Percentiles rank a stretch among this genome's conserved stretches.
Evolutionary conservation across 2,113 vertebrate genomes (phyloP).

Genomic region (Pygoscelis antarcticus): DNA sequence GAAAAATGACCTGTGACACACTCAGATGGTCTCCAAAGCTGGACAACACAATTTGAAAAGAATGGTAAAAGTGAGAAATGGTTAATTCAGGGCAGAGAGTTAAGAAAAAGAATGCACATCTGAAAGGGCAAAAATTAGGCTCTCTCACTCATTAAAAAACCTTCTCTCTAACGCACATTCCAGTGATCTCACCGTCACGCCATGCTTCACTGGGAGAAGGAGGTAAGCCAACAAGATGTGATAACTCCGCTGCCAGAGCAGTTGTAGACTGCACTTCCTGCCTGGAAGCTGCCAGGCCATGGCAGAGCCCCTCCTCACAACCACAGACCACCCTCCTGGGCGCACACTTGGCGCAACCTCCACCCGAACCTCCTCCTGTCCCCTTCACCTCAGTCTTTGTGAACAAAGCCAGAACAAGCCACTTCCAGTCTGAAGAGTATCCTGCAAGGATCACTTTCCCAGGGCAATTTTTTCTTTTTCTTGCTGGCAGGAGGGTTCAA

Average conservation of each 20-base stretch:
- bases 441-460: background rate
- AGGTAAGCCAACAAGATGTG: background rate
- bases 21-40: background rate
- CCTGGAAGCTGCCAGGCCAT: background rate
- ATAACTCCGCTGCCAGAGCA: background rate
- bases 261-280: background rate
- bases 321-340: background rate
- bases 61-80: background rate
- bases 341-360: background rate
- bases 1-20: background rate
- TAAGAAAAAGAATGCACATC: background rate
- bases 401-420: background rate
- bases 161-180: background rate
- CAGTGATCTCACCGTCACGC: background rate
- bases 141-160: background rate
- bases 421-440: background rate
- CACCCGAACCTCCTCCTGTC: too few relatives aligned
- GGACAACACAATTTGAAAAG: background rate
- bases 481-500: background rate
- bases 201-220: background rate
- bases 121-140: background rate
- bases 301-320: background rate
- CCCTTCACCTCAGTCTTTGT: background rate
- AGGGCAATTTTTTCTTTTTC: background rate
- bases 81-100: background rate